A percentile compares a stretch with the other conserved stretches of the same genome.
Evolutionary conservation across 1,140 invertebrate species (phyloP).

Genomic region (Solenopsis invicta): DNA sequence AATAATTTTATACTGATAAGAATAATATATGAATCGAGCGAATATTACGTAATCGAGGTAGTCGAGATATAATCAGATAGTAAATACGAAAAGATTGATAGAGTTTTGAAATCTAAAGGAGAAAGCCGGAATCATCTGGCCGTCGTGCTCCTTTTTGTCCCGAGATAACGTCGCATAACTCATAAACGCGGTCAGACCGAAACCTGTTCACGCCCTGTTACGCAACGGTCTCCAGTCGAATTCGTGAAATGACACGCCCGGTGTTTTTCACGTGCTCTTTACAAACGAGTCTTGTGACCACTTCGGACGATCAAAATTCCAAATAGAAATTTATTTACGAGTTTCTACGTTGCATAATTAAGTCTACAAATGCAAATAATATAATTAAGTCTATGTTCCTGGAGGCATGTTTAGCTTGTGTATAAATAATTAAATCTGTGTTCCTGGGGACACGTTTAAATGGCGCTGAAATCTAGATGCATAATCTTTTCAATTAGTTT

Average conservation of each 20-base stretch:
- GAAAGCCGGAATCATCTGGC: slow-evolving; percentile 51
- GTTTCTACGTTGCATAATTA: background rate
- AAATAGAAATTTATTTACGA: background rate
- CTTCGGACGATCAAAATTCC: background rate
- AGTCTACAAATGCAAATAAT: no score
- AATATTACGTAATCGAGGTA: background rate
- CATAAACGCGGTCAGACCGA: slow-evolving; percentile 42
- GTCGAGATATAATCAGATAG: background rate
- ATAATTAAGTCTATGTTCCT: no score
- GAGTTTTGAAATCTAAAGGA: slow-evolving; percentile 31
- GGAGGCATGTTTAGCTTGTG: no score
- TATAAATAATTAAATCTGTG: no score
- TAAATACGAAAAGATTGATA: slow-evolving; percentile 29
- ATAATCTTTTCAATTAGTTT: no score
- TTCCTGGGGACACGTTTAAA: no score
- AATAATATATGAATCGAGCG: background rate
- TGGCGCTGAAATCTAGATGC: no score
- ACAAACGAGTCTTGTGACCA: slow-evolving; percentile 20
- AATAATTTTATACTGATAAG: background rate
- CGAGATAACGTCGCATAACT: slow-evolving; percentile 28
- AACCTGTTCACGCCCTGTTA: slow-evolving; percentile 46
- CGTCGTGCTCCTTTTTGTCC: slow-evolving; percentile 28
- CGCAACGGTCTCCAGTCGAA: slow-evolving; percentile 22
- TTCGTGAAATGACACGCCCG: slow-evolving; percentile 24
- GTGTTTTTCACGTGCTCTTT: slow-evolving; percentile 14